Base-by-base conservation (phyloP, 2,113 vertebrate species). In the Brachyhypopomus gauderio region DNA sequence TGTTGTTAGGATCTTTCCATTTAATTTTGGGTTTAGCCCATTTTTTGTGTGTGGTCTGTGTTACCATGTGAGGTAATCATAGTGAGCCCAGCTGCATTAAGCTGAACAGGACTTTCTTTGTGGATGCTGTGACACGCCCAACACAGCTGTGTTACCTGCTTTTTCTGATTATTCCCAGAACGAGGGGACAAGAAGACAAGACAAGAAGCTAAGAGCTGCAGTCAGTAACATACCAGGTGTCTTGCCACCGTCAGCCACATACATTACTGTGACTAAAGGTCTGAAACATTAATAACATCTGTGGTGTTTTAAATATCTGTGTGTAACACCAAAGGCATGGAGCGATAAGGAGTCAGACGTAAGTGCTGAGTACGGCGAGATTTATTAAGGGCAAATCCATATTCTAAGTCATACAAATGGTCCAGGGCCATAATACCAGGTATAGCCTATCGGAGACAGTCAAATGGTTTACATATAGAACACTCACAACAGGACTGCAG, bases 41-140 rank as follows among this genome's bases (percentile, higher is more conserved):
- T 41, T 9, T 8, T 41, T 9, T 81, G 60, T 75, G 58, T 66
- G 12, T 75, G 60, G 62, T 11, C 11, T 63, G 23, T 63, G 25
- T 79, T 38, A 45, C 8, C 69, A 27, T 38, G 59, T 23, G 9
- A 41, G 67, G 14, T 64, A 60, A 22, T 52, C 38, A 80, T 41
- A 79, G 41, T 78, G n/a, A 81, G 63, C 64, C 77, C 82, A 84
- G 82, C 82, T 84, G 82, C 34, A 45, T 27, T 3, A 12, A 62
- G 63, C 20, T 36, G 36, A 79, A 84, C 77, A 84, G 63, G 19
- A 71, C 0, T 52, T 23, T 48, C 82, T 75, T 83, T 84, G 77
- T 84, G 16, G 62, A 45, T 19, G 41, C 63, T 73, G 22, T 67
- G 59, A 60, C 60, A 63, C 30, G 14, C 63, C 70, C 30, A 62